Evolutionary conservation across 2,888 invertebrate species (phyloP), one percentile per base, ranked within the genome.

Genomic region (Adelognathus sp.): DNA sequence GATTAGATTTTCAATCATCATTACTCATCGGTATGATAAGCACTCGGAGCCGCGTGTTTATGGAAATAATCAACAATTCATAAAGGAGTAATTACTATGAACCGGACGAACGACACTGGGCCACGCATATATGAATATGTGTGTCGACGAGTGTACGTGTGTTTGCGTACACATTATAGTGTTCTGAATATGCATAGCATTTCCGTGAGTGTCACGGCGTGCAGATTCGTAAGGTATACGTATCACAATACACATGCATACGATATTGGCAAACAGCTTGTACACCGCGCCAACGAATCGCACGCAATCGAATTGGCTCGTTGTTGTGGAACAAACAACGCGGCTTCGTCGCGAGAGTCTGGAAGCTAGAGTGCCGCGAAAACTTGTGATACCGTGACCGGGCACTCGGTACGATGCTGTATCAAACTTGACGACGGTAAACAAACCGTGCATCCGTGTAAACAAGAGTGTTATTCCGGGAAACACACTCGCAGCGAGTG

Each of bases 231-330:
- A 58, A 56, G 50, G 58, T 60, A 60, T 79, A 79, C 60, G 70
- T 61, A 41, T 41, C n/a, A n/a, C n/a, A 60, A 60, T 60, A 44
- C 29, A 58, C 58, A 66, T 31, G 21, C 56, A 56, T 56, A 41
- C 44, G 24, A 14, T 50, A 21, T 50, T 74, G 58, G 16, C 36
- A 18, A 36, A 24, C 52, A 36, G 11, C 6, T 24, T 27, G 31
- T 46, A 24, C 44, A 24, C 16, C 21, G n/a, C 39, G 50, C 44
- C 21, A 31, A 54, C 54, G 67, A 74, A 58, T 50, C 58, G 78
- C 78, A 78, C 73, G 78, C 78, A 78, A 78, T 78, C 74, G 69
- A 78, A 73, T 70, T 58, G 78, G 41, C 78, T 69, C 69, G 58
- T 64, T 73, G 56, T 14, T 63, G 63, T 63, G 74, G 60, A 64